Base-by-base conservation (phyloP, 2,888 invertebrate species). In the Rhingia rostrata region DNA sequence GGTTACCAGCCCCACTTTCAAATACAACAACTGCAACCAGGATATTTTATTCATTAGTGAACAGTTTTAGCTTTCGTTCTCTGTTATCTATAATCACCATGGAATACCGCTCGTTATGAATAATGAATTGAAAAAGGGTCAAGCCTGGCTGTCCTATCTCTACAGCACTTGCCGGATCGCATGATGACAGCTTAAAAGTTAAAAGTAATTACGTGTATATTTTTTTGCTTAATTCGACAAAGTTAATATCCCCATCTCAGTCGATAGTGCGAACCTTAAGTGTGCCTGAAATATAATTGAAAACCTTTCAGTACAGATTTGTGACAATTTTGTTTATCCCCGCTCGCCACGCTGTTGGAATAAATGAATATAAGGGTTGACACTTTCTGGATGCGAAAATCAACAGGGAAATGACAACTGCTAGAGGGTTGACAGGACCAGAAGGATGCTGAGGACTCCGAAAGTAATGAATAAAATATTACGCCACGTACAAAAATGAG, bases 401-500 rank as follows among this genome's bases (percentile, higher is more conserved):
- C 39, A 67, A 39, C 75, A 67, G 45, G 75, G 30, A 60, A 75
- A 53, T 67, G 58, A 60, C 60, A 67, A 35, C 54, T n/a, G 32
- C 63, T 51, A 22, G 22, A 22, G 22, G 30, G 30, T 37, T 9
- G 37, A 10, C 6, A 7, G 9, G 4, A 12, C 33, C 49, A 10
- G n/a, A 22, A 37, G 4, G 22, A n/a, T 6, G 45, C 33, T 2
- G 35, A 43, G 12, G 12, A 32, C 39, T 33, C 49, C 32, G 22
- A 73, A 74, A 69, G 80, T 80, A 63, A 73, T 83, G 61, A 83
- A 83, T 83, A 83, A 83, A 78, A 79, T 73, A 83, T 73, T 10
- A 51, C 35, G 10, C 10, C n/a, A 32, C 30, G 56, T 12, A 41
- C 56, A 63, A 39, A 49, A 49, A 56, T 49, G 33, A 6, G 60